Conservation (phyloP, 2,113 vertebrate species). For the Marmota flaviventris region DNA sequence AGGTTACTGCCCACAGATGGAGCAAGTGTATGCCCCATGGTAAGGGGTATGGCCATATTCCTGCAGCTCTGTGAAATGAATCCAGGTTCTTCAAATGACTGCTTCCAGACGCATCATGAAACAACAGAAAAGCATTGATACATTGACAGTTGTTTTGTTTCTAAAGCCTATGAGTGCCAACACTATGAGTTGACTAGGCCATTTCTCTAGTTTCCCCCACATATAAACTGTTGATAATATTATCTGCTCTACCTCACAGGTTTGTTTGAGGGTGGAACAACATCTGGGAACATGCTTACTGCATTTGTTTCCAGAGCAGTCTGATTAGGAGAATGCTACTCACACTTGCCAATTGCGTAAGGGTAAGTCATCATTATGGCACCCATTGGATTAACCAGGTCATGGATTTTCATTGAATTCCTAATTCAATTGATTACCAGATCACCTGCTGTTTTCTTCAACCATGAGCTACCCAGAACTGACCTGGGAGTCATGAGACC, state of each 20-base stretch:
- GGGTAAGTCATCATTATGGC: too few species aligned
- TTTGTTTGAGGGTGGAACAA: background rate
- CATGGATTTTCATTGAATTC: background rate
- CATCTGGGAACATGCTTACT: background rate
- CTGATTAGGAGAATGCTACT: background rate
- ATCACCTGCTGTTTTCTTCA: background rate
- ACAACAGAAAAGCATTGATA: background rate
- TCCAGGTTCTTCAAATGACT: background rate
- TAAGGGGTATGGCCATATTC: background rate
- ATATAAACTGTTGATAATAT: background rate
- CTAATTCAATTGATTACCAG: background rate
- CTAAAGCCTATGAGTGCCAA: background rate
- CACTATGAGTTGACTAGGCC: background rate
- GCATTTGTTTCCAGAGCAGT: background rate
- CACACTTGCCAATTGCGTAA: background rate
- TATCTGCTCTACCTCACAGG: background rate
- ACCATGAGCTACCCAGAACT: background rate
- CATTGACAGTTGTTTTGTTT: background rate
- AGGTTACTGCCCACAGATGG: background rate
- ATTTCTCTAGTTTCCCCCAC: background rate
- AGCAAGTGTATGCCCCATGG: background rate
- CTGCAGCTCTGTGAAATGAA: background rate
- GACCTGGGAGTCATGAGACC: background rate
- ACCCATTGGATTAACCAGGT: background rate
- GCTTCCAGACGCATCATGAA: background rate